phyloP scores from a whole-genome alignment of 2,797 vertebrate species.

The Phoeniculus purpureus region DNA sequence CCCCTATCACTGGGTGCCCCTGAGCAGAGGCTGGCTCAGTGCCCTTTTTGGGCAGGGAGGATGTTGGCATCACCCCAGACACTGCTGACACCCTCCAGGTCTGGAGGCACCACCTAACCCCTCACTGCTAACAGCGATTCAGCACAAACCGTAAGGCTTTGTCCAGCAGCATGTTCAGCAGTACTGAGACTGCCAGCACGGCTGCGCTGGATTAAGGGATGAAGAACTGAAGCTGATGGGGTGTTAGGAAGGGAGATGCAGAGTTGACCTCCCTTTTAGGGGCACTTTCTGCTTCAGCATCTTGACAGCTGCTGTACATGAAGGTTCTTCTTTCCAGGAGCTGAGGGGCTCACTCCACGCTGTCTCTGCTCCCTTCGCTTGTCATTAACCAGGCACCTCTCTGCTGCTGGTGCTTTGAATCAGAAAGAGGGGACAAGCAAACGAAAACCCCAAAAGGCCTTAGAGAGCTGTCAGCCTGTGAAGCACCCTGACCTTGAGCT shows the following conservation, averaged over 20 bases:
- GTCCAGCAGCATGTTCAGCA: neutral
- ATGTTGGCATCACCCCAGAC: accelerated
- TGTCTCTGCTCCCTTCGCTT: neutral
- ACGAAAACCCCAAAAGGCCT: accelerated
- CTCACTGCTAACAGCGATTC: neutral
- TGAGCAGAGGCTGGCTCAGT: too few species aligned
- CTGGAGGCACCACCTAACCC: neutral
- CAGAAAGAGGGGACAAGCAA: neutral
- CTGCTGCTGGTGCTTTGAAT: accelerated
- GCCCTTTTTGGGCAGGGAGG: too few species aligned
- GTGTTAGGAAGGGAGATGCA: neutral
- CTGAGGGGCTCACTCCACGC: neutral
- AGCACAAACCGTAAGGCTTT: neutral
- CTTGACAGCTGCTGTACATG: accelerated
- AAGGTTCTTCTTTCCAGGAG: neutral
- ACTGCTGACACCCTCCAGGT: accelerated
- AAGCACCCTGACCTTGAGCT: neutral
- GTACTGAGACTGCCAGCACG: accelerated
- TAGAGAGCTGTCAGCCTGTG: neutral
- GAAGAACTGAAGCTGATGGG: neutral
- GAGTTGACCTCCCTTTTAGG: neutral
- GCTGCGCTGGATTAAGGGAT: accelerated
- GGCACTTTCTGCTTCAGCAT: neutral
- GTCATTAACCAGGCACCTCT: too few species aligned
- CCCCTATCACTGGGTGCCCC: too few species aligned